phyloP scores from a whole-genome alignment of 2,113 vertebrate genomes.

The Ovibos moschatus region DNA sequence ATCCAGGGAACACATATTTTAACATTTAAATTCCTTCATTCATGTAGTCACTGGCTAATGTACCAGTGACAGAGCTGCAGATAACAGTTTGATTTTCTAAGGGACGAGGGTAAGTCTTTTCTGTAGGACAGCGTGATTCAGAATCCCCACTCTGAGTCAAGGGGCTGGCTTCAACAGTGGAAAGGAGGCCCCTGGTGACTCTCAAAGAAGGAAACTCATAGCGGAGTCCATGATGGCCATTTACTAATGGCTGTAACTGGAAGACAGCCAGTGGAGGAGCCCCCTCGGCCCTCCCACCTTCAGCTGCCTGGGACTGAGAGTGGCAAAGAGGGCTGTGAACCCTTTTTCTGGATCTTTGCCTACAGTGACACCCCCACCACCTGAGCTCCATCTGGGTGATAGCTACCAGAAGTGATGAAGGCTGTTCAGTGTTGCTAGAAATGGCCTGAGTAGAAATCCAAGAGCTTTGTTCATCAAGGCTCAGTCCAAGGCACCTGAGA shows the following conservation, averaged over 20 bases:
- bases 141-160: neutral
- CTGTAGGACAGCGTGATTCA: neutral
- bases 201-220: neutral
- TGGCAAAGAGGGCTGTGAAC: neutral
- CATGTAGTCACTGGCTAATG: neutral
- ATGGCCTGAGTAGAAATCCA: neutral
- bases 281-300: neutral
- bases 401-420: neutral
- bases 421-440: neutral
- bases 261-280: neutral
- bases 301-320: neutral
- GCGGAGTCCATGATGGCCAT: neutral
- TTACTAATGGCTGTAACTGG: neutral
- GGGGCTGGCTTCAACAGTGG: neutral
- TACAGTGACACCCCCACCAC: neutral
- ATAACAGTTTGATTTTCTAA: neutral
- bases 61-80: neutral
- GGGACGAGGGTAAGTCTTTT: neutral
- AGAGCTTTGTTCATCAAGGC: neutral
- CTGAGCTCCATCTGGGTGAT: neutral
- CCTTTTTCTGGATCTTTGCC: neutral
- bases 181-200: neutral
- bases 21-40: slow-evolving; percentile 40
- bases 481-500: neutral
- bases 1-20: slow-evolving; percentile 20